phyloP scores from a whole-genome alignment of 2,797 vertebrate species.

The Setipinna tenuifilis region DNA sequence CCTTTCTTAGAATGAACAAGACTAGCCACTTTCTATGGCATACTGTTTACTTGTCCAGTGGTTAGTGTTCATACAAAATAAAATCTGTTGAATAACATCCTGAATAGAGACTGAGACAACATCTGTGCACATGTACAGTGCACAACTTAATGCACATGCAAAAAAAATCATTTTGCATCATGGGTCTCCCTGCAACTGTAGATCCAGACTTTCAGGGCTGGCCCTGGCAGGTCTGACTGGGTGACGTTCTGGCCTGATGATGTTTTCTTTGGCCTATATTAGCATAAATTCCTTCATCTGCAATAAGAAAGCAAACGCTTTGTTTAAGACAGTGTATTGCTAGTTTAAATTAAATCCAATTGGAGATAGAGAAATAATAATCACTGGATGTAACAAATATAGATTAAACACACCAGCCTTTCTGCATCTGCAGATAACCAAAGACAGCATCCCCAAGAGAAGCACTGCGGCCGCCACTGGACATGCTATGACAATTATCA shows the following conservation, averaged over 20 bases:
- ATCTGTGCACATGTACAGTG: no score
- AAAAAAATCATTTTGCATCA: neutral
- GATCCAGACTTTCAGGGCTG: neutral
- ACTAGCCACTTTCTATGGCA: no score
- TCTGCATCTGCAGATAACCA: neutral
- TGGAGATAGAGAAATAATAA: neutral
- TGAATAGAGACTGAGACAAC: no score
- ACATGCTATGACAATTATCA: neutral
- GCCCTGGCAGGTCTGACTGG: neutral
- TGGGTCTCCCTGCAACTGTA: neutral
- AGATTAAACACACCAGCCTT: neutral
- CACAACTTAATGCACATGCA: no score
- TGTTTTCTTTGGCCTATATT: neutral
- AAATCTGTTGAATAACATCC: no score
- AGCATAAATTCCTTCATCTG: conserved; percentile 38
- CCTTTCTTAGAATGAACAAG: no score
- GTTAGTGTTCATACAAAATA: no score
- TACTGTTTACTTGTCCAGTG: no score
- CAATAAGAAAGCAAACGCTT: conserved; percentile 15
- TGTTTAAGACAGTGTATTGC: neutral
- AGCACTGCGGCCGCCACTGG: neutral
- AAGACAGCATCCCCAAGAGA: neutral
- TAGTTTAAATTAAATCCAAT: neutral
- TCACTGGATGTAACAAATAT: neutral
- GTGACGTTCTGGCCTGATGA: neutral